Conservation (phyloP, 2,888 invertebrate species). For the Ischnus inquisitorius region DNA sequence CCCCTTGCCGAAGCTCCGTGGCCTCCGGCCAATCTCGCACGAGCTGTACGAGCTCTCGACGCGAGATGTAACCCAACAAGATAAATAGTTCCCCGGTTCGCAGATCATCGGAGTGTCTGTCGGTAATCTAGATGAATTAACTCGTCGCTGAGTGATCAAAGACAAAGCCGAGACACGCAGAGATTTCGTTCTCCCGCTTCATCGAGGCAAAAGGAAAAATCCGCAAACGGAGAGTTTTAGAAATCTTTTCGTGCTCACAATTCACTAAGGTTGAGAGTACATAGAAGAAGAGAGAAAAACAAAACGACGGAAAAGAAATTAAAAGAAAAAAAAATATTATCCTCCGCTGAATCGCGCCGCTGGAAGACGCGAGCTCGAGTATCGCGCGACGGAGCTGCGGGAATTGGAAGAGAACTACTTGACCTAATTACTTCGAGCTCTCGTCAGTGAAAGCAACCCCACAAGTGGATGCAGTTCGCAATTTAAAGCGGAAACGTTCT, state of each 20-base stretch:
- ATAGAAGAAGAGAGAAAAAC: not conserved
- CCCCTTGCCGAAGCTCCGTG: slow-evolving; percentile 8
- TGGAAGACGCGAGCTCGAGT: slow-evolving; percentile 12
- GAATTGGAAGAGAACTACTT: slow-evolving; percentile 45
- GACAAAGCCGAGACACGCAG: not conserved
- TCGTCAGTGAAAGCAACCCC: slow-evolving; percentile 60
- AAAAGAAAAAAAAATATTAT: not conserved
- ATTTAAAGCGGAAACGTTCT: slow-evolving; percentile 60
- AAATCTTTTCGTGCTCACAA: slow-evolving; percentile 5
- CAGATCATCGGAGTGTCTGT: slow-evolving; percentile 14
- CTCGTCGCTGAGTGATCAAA: slow-evolving; percentile 26
- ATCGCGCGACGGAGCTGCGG: slow-evolving; percentile 1
- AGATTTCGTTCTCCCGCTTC: not conserved
- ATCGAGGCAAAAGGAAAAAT: slow-evolving; percentile 18
- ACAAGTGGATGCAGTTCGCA: slow-evolving; percentile 49
- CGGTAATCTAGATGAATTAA: slow-evolving; percentile 40
- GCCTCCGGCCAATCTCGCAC: slow-evolving; percentile 30
- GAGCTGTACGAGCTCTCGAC: slow-evolving; percentile 40
- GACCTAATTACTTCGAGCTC: slow-evolving; percentile 62
- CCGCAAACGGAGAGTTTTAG: not conserved
- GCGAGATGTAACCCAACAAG: slow-evolving; percentile 14
- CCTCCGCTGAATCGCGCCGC: slow-evolving; percentile 17
- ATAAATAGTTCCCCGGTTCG: not conserved
- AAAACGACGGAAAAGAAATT: too few species aligned
- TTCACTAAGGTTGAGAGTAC: not conserved